Evolutionary conservation across 2,113 vertebrate species (phyloP), one percentile per base, ranked within the genome.

Genomic region (Phylloscopus trochiloides): DNA sequence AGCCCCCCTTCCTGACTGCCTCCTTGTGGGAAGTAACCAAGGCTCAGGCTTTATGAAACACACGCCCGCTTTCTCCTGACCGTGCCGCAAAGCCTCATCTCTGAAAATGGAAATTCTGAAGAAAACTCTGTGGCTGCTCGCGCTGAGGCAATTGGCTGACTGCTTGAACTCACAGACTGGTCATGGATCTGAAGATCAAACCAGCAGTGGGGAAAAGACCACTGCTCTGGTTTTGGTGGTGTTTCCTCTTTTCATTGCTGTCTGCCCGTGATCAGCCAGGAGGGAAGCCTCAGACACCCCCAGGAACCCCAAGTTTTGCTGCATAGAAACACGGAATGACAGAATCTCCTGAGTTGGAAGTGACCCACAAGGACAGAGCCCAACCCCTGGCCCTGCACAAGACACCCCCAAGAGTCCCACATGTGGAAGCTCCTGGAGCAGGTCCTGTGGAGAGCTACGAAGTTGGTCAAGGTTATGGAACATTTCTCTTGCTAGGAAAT

Each of bases 61-160:
- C 0, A 0, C 0, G 0, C 12, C 42, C 9, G 3, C 71, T 79
- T 78, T 43, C 42, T 78, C 25, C 61, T 81, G 59, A 42, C 20
- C 1, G 9, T 45, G 65, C 38, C 32, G 24, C 25, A 18, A 48
- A 80, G 47, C 25, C 6, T 61, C 1, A 0, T 47, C 14, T 14
- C 52, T 0, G 1, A 38, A 73, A 48, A 12, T 12, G 65, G 52
- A 79, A 76, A 68, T 83, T 72, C 40, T 61, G 71, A 76, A 65
- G 50, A 31, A 63, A n/a, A 66, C 36, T 19, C 3, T 0, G 12
- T 31, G 54, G 12, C 28, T 86, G 47, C 63, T 68, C 0, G 0
- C 38, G 38, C 32, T 2, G 22, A 8, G 54, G 18, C 47, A 29
- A 3, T 28, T 47, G 48, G 50, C 54, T 28, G 68, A 13, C 32